Evolutionary conservation across 2,797 vertebrate species (phyloP).

Genomic region (Pantherophis vulpinus): DNA sequence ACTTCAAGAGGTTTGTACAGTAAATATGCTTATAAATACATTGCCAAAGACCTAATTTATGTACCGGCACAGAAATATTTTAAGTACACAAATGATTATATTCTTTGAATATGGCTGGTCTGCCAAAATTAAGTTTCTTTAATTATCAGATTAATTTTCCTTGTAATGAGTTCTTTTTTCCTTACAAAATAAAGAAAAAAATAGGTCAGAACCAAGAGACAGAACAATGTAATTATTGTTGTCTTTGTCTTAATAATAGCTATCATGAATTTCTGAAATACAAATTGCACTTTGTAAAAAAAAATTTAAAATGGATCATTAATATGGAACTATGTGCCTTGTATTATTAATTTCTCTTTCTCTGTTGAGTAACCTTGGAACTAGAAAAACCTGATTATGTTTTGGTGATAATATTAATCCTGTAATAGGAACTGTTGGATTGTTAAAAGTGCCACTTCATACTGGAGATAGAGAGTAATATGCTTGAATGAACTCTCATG

Average conservation of each 20-base stretch:
- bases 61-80: background rate
- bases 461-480: background rate
- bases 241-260: background rate
- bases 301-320: background rate
- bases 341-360: background rate
- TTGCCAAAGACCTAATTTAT: background rate
- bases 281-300: background rate
- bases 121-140: background rate
- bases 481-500: background rate
- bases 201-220: background rate
- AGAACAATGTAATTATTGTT: background rate
- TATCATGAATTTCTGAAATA: background rate
- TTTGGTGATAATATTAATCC: background rate
- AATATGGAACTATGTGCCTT: background rate
- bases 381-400: background rate
- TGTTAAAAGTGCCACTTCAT: background rate
- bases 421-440: background rate
- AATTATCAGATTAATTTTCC: background rate
- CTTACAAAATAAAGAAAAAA: background rate
- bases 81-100: background rate
- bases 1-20: constrained; percentile 80
- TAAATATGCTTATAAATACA: background rate
- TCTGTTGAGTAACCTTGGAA: background rate
- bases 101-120: background rate
- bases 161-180: background rate